Evolutionary conservation across 2,888 invertebrate species (phyloP).

Genomic region (Loripinus fragilis): DNA sequence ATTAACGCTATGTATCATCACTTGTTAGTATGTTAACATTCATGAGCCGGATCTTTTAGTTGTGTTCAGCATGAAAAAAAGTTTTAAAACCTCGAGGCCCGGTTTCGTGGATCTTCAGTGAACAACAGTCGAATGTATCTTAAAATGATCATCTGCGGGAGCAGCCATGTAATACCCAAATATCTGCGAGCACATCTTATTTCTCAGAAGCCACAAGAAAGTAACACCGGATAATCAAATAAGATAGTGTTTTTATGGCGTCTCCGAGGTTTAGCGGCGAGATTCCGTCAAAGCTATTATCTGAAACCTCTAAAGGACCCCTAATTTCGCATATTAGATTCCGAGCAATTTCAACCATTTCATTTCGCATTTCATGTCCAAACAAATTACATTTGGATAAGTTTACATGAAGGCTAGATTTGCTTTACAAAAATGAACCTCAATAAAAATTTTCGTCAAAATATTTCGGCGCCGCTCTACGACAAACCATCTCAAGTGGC

Average conservation of each 20-base stretch:
- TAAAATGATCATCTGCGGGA: no score
- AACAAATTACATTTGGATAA: conserved; percentile 48
- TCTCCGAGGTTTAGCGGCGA: not conserved
- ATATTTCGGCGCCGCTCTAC: not conserved
- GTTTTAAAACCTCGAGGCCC: no score
- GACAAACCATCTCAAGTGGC: not conserved
- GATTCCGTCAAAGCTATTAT: conserved; percentile 37
- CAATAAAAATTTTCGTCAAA: conserved; percentile 13
- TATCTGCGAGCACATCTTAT: conserved; percentile 6
- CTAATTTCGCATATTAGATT: conserved; percentile 54
- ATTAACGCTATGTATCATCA: no score
- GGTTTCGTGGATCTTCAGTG: no score
- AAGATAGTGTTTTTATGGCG: not conserved
- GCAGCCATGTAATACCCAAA: not conserved
- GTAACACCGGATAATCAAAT: conserved; percentile 2
- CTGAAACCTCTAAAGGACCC: conserved; percentile 46
- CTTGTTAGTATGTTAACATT: no score
- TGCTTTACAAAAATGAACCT: conserved; percentile 2
- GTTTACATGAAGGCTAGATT: conserved; percentile 5
- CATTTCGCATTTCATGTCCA: conserved; percentile 50
- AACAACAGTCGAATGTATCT: no score
- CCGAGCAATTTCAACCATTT: conserved; percentile 54
- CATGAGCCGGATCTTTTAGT: no score
- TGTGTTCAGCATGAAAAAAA: no score
- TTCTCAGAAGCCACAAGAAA: not conserved